A percentile compares a stretch with the other conserved stretches of the same genome.
Conservation (phyloP, 2,113 vertebrate species). For the Periophthalmodon schlosseri region DNA sequence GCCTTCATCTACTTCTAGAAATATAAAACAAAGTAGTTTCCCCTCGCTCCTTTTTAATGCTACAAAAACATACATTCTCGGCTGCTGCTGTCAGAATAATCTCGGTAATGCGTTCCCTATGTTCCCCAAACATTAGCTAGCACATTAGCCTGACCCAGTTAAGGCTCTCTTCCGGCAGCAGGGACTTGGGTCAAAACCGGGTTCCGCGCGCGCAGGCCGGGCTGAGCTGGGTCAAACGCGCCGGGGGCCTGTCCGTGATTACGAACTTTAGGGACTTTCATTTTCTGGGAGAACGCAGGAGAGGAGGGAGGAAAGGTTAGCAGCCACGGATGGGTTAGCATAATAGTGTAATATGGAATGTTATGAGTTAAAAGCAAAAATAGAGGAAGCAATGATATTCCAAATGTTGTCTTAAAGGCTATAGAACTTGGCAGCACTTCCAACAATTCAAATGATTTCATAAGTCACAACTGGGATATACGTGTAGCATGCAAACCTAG, state of each 20-base stretch:
- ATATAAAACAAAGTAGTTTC: conserved; percentile 32
- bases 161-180: conserved; percentile 84
- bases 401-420: background rate
- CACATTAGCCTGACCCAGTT: conserved; percentile 90
- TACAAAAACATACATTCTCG: conserved; percentile 83
- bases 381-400: background rate
- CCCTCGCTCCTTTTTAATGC: conserved; percentile 77
- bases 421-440: background rate
- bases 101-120: conserved; percentile 86
- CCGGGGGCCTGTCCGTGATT: conserved; percentile 88
- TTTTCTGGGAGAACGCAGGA: conserved; percentile 8
- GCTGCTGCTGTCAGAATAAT: conserved; percentile 86
- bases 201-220: conserved; percentile 26
- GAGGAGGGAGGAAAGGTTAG: conserved; percentile 18
- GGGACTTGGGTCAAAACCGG: conserved; percentile 74
- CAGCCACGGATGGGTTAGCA: conserved; percentile 46
- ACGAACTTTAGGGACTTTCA: conserved; percentile 84
- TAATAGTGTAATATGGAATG: background rate
- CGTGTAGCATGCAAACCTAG: background rate
- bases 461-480: background rate
- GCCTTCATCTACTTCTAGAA: conserved; percentile 47
- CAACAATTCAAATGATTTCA: background rate
- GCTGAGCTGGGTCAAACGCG: conserved; percentile 49
- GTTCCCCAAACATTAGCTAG: conserved; percentile 89
- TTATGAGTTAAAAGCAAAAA: background rate